Evolutionary conservation across 2,888 invertebrate genomes (phyloP).

Genomic region (Pemphredon lugubris): DNA sequence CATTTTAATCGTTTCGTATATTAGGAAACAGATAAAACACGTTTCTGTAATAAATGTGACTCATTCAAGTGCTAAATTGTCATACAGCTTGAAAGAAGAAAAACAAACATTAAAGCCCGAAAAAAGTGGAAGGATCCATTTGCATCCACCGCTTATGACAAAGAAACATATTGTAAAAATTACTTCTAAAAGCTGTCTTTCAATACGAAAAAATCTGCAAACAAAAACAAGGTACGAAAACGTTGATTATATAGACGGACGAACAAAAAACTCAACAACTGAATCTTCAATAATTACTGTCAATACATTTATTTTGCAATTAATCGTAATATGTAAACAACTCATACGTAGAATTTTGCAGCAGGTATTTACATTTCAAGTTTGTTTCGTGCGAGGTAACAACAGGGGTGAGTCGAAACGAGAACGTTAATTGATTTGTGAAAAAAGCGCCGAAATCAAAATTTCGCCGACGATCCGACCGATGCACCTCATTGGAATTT

Average conservation of each 20-base stretch:
- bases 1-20: neutral
- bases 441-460: slow-evolving; percentile 67
- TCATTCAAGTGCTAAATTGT: neutral
- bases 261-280: slow-evolving; percentile 20
- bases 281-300: slow-evolving; percentile 13
- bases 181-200: slow-evolving; percentile 2
- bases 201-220: too few species aligned
- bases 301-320: slow-evolving; percentile 32
- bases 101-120: neutral
- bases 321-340: slow-evolving; percentile 27
- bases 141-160: too few species aligned
- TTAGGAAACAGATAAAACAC: neutral
- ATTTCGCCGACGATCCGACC: slow-evolving; percentile 43
- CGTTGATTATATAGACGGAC: slow-evolving; percentile 19
- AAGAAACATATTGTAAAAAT: neutral
- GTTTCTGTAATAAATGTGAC: neutral
- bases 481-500: slow-evolving; percentile 56
- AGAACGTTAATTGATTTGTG: slow-evolving; percentile 51
- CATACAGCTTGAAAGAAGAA: neutral
- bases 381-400: slow-evolving; percentile 11
- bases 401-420: slow-evolving; percentile 19
- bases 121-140: too few species aligned
- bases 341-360: slow-evolving; percentile 12
- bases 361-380: slow-evolving; percentile 11
- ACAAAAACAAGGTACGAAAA: slow-evolving; percentile 6